These are phyloP conservation scores for Rhinolophus ferrumequinum DNA, from an alignment of 2,113 vertebrate genomes.

Conservation along the genomic window DNA sequence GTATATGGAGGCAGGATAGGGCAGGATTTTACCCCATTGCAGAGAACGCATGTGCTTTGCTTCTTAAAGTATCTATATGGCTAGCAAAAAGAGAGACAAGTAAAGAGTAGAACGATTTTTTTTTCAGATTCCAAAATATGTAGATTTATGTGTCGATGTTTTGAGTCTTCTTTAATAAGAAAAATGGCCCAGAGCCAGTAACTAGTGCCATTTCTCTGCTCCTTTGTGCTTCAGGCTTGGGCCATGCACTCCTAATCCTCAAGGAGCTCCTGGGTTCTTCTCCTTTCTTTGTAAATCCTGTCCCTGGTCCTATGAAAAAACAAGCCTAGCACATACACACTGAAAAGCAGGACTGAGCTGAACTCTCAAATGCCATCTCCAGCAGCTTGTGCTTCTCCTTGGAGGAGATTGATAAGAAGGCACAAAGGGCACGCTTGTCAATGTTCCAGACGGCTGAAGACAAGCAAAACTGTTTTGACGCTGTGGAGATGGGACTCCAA, in stretches of 20 bases:
- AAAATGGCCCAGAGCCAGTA: not conserved
- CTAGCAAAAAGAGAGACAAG: not conserved
- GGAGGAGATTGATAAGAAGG: not conserved
- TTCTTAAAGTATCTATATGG: not conserved
- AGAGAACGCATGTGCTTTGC: not conserved
- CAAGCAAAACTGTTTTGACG: not conserved
- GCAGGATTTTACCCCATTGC: not conserved
- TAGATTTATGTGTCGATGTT: not conserved
- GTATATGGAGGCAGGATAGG: not conserved
- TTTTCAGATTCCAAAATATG: not conserved
- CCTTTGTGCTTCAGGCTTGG: not conserved
- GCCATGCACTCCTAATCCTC: not conserved
- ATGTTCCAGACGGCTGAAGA: not conserved
- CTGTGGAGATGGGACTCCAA: not conserved
- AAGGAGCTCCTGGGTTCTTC: not conserved
- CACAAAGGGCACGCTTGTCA: not conserved
- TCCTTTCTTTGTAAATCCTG: not conserved
- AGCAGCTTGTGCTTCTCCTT: not conserved
- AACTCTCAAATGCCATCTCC: not conserved
- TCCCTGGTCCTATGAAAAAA: not conserved
- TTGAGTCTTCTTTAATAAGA: not conserved
- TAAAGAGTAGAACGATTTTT: not conserved
- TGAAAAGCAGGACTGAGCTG: not conserved
- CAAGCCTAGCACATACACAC: not conserved
- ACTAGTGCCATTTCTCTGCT: not conserved